Evolutionary conservation across 2,113 vertebrate genomes (phyloP).

Genomic region (Diadophis punctatus): DNA sequence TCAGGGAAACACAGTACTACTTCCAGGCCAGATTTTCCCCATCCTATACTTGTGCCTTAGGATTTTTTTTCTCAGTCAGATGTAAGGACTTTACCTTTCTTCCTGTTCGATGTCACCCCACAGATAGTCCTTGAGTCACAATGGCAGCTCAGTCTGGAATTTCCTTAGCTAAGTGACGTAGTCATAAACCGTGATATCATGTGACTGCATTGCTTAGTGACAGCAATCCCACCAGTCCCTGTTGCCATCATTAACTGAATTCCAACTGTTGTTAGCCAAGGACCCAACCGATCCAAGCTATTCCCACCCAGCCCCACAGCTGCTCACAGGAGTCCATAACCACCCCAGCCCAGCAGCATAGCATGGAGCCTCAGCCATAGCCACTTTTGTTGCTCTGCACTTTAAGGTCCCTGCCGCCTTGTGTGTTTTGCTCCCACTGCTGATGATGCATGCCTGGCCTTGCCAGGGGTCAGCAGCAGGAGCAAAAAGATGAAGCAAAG

Average conservation of each 20-base stretch:
- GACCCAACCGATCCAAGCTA: not conserved
- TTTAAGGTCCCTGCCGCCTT: not conserved
- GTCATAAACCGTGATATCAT: not conserved
- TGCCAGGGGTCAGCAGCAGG: not conserved
- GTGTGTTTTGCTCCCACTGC: not conserved
- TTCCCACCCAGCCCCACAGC: not conserved
- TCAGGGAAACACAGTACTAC: too few relatives aligned
- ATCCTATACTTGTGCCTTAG: not conserved
- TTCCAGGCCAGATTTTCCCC: not conserved
- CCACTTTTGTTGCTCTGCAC: not conserved
- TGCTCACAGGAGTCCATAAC: not conserved
- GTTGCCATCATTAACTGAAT: not conserved
- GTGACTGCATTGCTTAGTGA: not conserved
- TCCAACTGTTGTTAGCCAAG: not conserved
- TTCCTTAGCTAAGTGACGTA: too few relatives aligned
- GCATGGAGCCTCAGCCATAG: not conserved
- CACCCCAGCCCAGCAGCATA: not conserved
- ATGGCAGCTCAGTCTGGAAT: too few relatives aligned
- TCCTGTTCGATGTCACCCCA: not conserved
- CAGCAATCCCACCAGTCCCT: not conserved
- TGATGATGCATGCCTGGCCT: not conserved
- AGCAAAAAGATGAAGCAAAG: not conserved
- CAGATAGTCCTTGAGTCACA: too few relatives aligned
- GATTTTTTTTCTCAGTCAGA: not conserved
- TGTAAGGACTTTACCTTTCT: not conserved